Percentiles rank a stretch among this genome's conserved stretches.
Evolutionary conservation across 2,113 vertebrate species (phyloP).

Genomic region (Dinomys branickii): DNA sequence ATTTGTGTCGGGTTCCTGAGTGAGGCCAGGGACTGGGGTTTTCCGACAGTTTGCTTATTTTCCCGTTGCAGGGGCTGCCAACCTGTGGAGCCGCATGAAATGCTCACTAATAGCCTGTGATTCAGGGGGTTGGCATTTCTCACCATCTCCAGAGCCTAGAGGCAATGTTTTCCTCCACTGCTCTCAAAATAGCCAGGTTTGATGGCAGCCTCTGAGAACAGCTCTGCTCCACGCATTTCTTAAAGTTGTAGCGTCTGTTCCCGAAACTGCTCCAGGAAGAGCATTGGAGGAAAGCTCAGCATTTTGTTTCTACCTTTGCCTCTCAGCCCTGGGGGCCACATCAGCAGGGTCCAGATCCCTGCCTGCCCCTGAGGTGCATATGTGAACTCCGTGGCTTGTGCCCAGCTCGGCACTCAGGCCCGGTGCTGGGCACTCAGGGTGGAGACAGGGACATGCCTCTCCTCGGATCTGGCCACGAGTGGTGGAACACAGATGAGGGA

Average conservation of each 20-base stretch:
- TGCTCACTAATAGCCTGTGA: slow-evolving; percentile 52
- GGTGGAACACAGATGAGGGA: too few relatives aligned
- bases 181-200: slow-evolving; percentile 64
- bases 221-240: background rate
- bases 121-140: slow-evolving; percentile 63
- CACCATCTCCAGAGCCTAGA: background rate
- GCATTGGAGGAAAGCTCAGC: background rate
- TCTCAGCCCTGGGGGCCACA: accelerated
- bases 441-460: background rate
- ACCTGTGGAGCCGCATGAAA: background rate
- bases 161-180: background rate
- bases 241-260: background rate
- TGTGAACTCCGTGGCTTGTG: accelerated
- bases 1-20: background rate
- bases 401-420: accelerated
- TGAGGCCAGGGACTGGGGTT: background rate
- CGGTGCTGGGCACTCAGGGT: accelerated
- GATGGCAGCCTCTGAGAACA: background rate
- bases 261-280: background rate
- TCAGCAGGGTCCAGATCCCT: accelerated
- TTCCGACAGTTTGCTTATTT: background rate
- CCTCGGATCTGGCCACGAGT: background rate
- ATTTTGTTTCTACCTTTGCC: background rate
- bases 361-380: background rate
- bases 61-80: background rate